Evolutionary conservation across 37 sponge, comb jelly and placozoan species (phyloP).

Genomic region (Mnemiopsis leidyi): DNA sequence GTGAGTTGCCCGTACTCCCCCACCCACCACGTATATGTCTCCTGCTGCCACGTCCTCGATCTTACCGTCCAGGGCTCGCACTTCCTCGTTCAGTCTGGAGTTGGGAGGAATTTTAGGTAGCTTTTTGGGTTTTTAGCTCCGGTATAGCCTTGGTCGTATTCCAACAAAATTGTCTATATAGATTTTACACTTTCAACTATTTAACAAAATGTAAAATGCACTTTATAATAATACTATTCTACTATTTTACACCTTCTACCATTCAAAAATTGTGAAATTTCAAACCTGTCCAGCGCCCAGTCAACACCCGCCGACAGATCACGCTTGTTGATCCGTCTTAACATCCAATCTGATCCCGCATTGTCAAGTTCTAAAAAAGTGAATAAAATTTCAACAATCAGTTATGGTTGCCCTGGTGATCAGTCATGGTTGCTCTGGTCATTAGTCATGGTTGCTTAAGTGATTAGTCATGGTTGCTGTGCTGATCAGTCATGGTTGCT

Average conservation of each 20-base stretch:
- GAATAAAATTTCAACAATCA: background rate
- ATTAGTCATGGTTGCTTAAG: too few species aligned
- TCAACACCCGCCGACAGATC: background rate
- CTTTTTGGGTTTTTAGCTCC: too few species aligned
- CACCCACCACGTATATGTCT: constrained; percentile 29
- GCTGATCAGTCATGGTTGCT: too few species aligned
- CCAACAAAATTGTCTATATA: background rate
- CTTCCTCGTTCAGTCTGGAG: background rate
- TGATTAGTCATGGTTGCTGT: too few species aligned
- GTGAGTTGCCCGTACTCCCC: constrained; percentile 3
- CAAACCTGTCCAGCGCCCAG: constrained; percentile 52
- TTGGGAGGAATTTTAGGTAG: too few species aligned
- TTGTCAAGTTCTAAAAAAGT: background rate
- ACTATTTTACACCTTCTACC: too few species aligned
- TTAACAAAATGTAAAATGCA: background rate
- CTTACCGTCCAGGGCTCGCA: background rate
- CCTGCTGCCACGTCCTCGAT: constrained; percentile 1
- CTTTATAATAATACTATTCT: too few species aligned
- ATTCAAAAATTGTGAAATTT: background rate
- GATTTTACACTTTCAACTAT: background rate
- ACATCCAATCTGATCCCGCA: background rate
- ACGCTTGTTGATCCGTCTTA: background rate
- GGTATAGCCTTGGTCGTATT: too few species aligned
- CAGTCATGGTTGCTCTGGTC: too few species aligned
- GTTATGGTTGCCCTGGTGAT: too few species aligned